Evolutionary conservation across 2,113 vertebrate genomes (phyloP).

Genomic region (Petaurus breviceps): DNA sequence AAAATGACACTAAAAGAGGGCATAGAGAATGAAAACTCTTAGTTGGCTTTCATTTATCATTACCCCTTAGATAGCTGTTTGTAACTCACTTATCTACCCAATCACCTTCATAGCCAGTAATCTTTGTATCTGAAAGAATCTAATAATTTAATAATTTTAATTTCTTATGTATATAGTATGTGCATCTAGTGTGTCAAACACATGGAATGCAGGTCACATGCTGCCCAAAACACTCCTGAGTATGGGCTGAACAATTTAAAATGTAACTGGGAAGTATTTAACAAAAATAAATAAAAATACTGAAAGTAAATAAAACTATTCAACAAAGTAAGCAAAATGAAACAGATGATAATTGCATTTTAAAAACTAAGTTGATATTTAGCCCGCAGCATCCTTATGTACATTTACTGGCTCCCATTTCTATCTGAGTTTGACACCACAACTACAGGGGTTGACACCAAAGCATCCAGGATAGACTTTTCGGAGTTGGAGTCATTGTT

Average conservation of each 20-base stretch:
- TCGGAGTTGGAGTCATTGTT: background rate
- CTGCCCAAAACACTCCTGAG: background rate
- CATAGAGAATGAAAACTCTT: background rate
- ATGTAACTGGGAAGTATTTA: background rate
- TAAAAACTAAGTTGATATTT: background rate
- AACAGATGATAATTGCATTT: background rate
- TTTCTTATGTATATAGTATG: background rate
- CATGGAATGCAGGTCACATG: background rate
- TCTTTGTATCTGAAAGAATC: background rate
- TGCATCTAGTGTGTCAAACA: background rate
- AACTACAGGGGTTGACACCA: background rate
- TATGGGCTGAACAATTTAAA: background rate
- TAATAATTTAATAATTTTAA: background rate
- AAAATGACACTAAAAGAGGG: background rate
- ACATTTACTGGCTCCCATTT: background rate
- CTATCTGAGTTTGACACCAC: background rate
- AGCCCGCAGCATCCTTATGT: too few species aligned
- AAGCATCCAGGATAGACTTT: background rate
- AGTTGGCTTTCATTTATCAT: background rate
- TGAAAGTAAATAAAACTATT: background rate
- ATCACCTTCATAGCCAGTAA: background rate
- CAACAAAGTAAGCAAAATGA: background rate
- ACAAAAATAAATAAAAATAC: background rate
- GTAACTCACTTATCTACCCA: background rate
- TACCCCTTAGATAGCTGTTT: background rate